phyloP scores from a whole-genome alignment of 2,888 invertebrate genomes.

The Epirrhoe alternata region DNA sequence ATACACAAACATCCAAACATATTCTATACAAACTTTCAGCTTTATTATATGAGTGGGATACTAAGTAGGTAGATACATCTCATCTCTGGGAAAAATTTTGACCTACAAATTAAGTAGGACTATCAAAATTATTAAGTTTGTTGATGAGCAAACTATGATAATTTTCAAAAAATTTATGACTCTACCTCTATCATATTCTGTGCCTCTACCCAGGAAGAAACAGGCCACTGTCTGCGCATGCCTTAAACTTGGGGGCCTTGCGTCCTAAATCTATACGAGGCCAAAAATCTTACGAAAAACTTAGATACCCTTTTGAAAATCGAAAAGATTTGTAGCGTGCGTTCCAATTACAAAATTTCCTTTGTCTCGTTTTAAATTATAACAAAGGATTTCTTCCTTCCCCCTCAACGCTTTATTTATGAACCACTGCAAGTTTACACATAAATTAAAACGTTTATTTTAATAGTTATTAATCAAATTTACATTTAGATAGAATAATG shows the following conservation, averaged over 20 bases:
- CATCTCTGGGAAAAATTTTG: too few relatives aligned
- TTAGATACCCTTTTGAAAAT: not conserved
- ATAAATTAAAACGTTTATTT: not conserved
- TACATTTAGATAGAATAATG: constrained; percentile 16
- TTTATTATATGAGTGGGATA: too few relatives aligned
- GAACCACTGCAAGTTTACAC: not conserved
- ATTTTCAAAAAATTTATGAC: not conserved
- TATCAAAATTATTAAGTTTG: not conserved
- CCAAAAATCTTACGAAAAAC: not conserved
- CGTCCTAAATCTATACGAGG: not conserved
- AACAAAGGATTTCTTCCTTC: constrained; percentile 22
- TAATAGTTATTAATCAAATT: not conserved
- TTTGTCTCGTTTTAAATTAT: constrained; percentile 19
- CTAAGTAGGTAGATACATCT: too few relatives aligned
- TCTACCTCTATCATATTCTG: not conserved
- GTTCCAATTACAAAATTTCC: constrained; percentile 23
- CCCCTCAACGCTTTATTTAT: not conserved
- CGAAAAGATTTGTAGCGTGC: not conserved
- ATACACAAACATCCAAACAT: too few relatives aligned
- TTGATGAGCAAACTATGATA: too few relatives aligned
- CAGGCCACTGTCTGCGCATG: not conserved
- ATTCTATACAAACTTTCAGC: too few relatives aligned
- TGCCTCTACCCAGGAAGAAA: not conserved
- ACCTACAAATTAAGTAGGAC: too few relatives aligned
- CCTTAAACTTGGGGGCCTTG: not conserved